phyloP scores from a whole-genome alignment of 2,888 invertebrate genomes.

The Melangyna quadrimaculata region DNA sequence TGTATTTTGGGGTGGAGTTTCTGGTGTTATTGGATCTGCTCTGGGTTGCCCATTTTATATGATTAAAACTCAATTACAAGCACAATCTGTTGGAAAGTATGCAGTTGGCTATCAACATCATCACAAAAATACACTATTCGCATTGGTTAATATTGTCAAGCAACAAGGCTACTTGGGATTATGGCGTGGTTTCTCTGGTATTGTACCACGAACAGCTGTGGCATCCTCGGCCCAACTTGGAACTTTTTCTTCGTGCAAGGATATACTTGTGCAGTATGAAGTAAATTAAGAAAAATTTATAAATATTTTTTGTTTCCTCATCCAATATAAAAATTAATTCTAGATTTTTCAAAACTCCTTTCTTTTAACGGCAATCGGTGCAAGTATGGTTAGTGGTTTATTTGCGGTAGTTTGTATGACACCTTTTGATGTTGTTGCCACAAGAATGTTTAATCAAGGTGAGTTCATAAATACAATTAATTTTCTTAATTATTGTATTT shows the following conservation, averaged over 20 bases:
- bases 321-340: constrained; percentile 16
- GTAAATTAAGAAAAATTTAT: constrained; percentile 51
- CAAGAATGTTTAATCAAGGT: constrained; percentile 95
- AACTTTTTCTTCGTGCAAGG: constrained; percentile 87
- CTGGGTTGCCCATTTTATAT: constrained; percentile 89
- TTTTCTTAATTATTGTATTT: neutral
- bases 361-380: constrained; percentile 84
- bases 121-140: constrained; percentile 84
- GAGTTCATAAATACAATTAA: constrained; percentile 72
- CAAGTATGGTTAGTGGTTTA: constrained; percentile 89
- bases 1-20: constrained; percentile 79
- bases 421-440: constrained; percentile 92
- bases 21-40: constrained; percentile 87
- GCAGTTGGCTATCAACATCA: constrained; percentile 93
- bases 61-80: constrained; percentile 93
- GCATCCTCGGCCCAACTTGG: constrained; percentile 93
- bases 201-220: constrained; percentile 88
- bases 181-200: constrained; percentile 89
- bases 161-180: constrained; percentile 85
- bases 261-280: constrained; percentile 79
- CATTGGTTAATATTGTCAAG: constrained; percentile 82
- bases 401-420: constrained; percentile 89
- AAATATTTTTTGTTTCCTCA: constrained; percentile 30
- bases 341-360: constrained; percentile 80
- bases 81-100: constrained; percentile 85